Evolutionary conservation across 2,888 invertebrate genomes (phyloP).

Genomic region (Hypselothyrea guttata): DNA sequence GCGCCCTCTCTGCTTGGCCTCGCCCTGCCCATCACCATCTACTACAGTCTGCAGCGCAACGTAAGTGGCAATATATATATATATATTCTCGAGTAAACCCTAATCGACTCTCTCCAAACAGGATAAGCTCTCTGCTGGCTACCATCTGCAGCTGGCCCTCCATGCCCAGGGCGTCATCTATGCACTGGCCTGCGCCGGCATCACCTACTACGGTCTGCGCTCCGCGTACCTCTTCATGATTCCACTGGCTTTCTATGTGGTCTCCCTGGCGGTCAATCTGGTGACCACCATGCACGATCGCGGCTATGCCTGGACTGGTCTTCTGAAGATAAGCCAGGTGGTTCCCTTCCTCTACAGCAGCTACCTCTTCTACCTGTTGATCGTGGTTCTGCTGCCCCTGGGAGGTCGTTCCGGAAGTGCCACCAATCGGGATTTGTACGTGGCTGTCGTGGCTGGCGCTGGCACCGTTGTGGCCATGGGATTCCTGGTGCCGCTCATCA

Average conservation of each 20-base stretch:
- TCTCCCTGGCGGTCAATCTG: slow-evolving; percentile 69
- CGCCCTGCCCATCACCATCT: slow-evolving; percentile 70
- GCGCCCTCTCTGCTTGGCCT: slow-evolving; percentile 79
- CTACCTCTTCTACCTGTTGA: slow-evolving; percentile 82
- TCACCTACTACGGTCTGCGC: slow-evolving; percentile 67
- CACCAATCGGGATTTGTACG: slow-evolving; percentile 84
- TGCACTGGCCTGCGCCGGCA: slow-evolving; percentile 51
- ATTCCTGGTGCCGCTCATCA: slow-evolving; percentile 75
- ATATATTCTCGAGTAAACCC: too few species aligned
- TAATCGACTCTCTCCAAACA: slow-evolving; percentile 33
- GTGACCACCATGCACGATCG: slow-evolving; percentile 72
- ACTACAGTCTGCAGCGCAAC: slow-evolving; percentile 62
- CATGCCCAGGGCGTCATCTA: slow-evolving; percentile 77
- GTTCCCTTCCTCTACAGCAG: slow-evolving; percentile 82
- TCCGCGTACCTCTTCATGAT: slow-evolving; percentile 74
- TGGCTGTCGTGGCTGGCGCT: slow-evolving; percentile 81
- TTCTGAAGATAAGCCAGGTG: slow-evolving; percentile 79
- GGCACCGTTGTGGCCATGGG: slow-evolving; percentile 77
- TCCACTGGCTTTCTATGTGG: slow-evolving; percentile 72
- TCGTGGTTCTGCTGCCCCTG: slow-evolving; percentile 84
- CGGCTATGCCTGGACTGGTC: slow-evolving; percentile 66
- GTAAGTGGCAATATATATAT: slow-evolving; percentile 48
- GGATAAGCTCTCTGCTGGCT: slow-evolving; percentile 63
- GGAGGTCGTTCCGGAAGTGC: slow-evolving; percentile 83
- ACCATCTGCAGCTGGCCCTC: slow-evolving; percentile 73